phyloP scores from a whole-genome alignment of 1,140 invertebrate genomes.

The Ostrea denselamellosa region DNA sequence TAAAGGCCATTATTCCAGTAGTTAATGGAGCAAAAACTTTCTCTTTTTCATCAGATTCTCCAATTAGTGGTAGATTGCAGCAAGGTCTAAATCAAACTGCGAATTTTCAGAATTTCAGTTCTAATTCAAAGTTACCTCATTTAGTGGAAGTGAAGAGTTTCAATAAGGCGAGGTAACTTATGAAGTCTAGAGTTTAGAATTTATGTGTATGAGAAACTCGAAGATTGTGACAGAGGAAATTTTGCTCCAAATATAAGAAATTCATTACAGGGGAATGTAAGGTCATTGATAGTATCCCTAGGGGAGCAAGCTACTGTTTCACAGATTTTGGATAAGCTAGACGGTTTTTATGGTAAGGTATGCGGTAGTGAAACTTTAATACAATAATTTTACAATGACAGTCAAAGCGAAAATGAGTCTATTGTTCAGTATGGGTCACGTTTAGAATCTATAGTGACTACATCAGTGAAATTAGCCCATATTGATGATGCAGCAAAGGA shows the following conservation, averaged over 20 bases:
- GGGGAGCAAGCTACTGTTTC: constrained; percentile 26
- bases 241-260: background rate
- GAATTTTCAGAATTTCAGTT: background rate
- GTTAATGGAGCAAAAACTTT: too few species aligned
- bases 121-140: background rate
- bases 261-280: constrained; percentile 33
- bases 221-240: background rate
- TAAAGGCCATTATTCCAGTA: background rate
- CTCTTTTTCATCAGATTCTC: background rate
- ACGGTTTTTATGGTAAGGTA: constrained; percentile 41
- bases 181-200: constrained; percentile 24
- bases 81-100: background rate
- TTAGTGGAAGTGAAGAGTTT: constrained; percentile 14
- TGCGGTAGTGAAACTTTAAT: background rate
- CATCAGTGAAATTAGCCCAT: background rate
- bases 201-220: constrained; percentile 1
- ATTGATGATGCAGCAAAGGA: background rate
- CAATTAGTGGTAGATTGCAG: background rate
- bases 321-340: constrained; percentile 3
- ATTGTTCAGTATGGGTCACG: constrained; percentile 25
- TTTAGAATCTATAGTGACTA: constrained; percentile 31
- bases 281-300: background rate
- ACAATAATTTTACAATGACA: background rate
- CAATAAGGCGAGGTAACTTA: constrained; percentile 33
- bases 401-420: constrained; percentile 41